phyloP scores from a whole-genome alignment of 1,140 invertebrate species.

The Globodera rostochiensis region DNA sequence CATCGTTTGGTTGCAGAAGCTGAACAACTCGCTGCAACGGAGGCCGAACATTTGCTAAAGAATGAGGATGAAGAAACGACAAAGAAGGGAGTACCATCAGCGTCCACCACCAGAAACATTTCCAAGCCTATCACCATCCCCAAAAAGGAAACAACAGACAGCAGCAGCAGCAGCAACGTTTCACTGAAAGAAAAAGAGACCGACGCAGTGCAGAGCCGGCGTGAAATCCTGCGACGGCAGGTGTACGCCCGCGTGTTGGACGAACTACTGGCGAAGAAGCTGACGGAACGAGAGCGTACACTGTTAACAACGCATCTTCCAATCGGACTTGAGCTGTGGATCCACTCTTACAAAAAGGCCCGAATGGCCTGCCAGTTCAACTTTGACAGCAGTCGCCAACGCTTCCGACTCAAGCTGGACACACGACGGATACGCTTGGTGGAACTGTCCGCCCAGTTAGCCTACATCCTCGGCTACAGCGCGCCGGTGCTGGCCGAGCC shows the following conservation, averaged over 20 bases:
- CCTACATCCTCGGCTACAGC: background rate
- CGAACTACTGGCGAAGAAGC: no score
- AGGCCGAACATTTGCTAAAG: background rate
- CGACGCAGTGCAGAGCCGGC: no score
- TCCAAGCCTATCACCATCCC: no score
- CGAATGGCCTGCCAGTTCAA: slow-evolving; percentile 12
- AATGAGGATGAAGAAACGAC: background rate
- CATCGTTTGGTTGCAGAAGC: background rate
- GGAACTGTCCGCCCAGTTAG: slow-evolving; percentile 3
- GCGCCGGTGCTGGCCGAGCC: background rate
- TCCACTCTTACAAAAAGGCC: background rate
- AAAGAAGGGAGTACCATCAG: background rate
- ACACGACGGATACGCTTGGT: background rate
- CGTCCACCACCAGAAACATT: no score
- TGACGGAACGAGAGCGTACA: no score
- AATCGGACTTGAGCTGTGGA: background rate
- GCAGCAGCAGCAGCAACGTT: background rate
- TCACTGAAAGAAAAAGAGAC: background rate
- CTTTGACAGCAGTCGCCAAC: background rate
- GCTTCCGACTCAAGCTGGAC: background rate
- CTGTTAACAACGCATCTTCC: background rate
- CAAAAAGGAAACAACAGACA: no score
- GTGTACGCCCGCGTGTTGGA: no score
- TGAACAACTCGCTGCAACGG: background rate
- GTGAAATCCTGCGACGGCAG: no score